Percentiles rank a stretch among this genome's conserved stretches.
Conservation (phyloP, 2,113 vertebrate genomes). For the Callorhinus ursinus region DNA sequence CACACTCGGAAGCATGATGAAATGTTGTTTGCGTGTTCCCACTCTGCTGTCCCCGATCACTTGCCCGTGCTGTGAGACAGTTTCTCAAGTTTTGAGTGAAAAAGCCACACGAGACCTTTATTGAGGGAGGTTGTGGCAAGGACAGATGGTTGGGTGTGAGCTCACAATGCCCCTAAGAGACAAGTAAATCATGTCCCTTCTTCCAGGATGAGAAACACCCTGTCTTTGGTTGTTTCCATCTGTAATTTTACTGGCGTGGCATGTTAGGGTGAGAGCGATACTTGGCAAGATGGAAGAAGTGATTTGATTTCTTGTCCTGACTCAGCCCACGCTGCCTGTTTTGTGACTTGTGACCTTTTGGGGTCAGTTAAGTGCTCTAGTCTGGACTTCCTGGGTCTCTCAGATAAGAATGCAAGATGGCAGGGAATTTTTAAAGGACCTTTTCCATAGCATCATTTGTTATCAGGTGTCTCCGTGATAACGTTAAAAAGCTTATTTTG, state of each 20-base stretch:
- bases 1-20: not conserved
- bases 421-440: not conserved
- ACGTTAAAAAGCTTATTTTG: constrained; percentile 34
- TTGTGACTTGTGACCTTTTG: not conserved
- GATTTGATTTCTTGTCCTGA: not conserved
- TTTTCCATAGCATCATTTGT: not conserved
- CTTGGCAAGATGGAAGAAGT: not conserved
- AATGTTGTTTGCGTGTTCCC: not conserved
- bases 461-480: not conserved
- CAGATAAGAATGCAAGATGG: constrained; percentile 1
- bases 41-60: not conserved
- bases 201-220: not conserved
- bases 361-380: not conserved
- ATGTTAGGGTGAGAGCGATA: not conserved
- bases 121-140: not conserved
- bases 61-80: not conserved
- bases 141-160: not conserved
- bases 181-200: not conserved
- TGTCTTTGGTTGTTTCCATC: not conserved
- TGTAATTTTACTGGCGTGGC: not conserved
- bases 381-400: constrained; percentile 15
- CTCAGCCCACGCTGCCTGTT: not conserved
- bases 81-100: constrained; percentile 7
- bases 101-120: not conserved
- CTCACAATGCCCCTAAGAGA: not conserved